Percentiles rank a stretch among this genome's conserved stretches.
Conservation (phyloP, 2,797 vertebrate species). For the Catostomus latipinnis region DNA sequence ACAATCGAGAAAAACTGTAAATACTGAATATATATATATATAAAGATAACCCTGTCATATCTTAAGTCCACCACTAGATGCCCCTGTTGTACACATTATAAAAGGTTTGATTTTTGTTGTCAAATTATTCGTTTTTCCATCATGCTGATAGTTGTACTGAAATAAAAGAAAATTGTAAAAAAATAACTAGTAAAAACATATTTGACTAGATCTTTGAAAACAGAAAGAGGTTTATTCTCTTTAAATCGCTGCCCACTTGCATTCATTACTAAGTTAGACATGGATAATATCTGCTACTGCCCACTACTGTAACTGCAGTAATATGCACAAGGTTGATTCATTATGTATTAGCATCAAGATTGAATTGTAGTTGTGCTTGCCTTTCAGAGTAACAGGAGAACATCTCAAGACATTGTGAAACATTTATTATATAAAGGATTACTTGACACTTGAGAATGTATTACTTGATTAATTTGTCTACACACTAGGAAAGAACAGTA, state of each 20-base stretch:
- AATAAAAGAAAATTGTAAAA: too few relatives aligned
- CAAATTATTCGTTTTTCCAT: not conserved
- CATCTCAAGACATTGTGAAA: not conserved
- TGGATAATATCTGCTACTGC: not conserved
- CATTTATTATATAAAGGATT: not conserved
- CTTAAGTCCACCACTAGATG: not conserved
- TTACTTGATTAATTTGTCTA: too few relatives aligned
- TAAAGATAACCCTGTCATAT: too few relatives aligned
- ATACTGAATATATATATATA: too few relatives aligned
- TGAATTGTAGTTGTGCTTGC: not conserved
- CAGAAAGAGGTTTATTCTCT: too few relatives aligned
- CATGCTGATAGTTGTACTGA: not conserved
- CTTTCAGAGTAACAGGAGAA: not conserved
- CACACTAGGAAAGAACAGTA: too few relatives aligned
- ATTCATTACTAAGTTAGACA: not conserved
- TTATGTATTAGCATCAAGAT: not conserved
- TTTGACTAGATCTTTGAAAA: too few relatives aligned
- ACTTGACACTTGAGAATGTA: too few relatives aligned
- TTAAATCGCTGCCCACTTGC: not conserved
- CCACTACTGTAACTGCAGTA: too few relatives aligned
- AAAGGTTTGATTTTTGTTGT: not conserved
- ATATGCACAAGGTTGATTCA: not conserved
- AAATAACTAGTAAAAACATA: too few relatives aligned
- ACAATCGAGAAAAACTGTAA: too few relatives aligned
- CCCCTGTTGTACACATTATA: constrained; percentile 7